phyloP scores from a whole-genome alignment of 2,113 vertebrate genomes.

The Caretta caretta region DNA sequence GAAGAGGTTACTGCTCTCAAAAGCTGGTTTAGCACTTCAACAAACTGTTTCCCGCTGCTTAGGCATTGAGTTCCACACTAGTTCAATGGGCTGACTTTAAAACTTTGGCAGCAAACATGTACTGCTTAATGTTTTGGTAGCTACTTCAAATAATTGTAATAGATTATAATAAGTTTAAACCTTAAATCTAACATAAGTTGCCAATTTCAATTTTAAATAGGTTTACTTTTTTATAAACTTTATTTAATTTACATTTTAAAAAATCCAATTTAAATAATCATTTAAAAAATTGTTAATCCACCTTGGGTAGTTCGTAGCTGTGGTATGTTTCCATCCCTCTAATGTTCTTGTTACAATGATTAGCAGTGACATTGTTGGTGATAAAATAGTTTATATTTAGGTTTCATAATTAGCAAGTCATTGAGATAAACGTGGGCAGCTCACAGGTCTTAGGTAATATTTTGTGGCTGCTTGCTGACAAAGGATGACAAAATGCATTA shows the following conservation, averaged over 20 bases:
- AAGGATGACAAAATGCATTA: not conserved
- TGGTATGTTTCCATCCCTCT: not conserved
- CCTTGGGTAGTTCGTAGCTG: not conserved
- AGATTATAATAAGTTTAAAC: not conserved
- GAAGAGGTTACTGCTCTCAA: not conserved
- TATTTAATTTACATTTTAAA: too few species aligned
- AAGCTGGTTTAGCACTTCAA: not conserved
- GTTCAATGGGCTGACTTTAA: not conserved
- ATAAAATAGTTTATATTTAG: not conserved
- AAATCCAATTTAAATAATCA: not conserved
- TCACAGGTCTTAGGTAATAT: not conserved
- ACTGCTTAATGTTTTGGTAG: not conserved
- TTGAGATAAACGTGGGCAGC: not conserved
- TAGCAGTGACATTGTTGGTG: not conserved
- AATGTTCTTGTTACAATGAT: not conserved
- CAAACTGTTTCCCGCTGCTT: not conserved
- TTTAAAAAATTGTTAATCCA: not conserved
- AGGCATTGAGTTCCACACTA: not conserved
- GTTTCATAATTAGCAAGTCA: not conserved
- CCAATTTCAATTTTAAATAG: not conserved
- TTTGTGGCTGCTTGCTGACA: not conserved
- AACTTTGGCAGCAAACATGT: not conserved
- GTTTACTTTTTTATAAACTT: not conserved
- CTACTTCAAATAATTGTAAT: not conserved
- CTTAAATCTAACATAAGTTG: not conserved